Evolutionary conservation across 2,113 vertebrate species (phyloP), one percentile per base, ranked within the genome.

Genomic region (Plestiodon gilberti): DNA sequence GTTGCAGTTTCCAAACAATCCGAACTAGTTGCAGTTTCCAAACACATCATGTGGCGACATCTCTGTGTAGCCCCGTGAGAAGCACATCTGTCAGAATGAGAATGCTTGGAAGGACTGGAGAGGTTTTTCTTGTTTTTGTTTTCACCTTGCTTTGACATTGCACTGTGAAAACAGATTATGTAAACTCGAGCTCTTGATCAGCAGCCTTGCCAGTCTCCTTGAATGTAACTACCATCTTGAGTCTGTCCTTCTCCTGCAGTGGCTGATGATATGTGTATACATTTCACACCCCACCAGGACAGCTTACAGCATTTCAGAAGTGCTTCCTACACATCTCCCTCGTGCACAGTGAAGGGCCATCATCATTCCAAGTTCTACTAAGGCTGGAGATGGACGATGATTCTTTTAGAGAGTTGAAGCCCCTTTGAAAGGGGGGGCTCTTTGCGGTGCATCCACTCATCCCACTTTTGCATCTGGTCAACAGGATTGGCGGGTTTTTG

Each of bases 151-250:
- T 9, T 59, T 78, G 83, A 78, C 83, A 78, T 78, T 69, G 61
- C 1, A 8, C 10, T 57, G 75, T 67, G 57, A 78, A 85, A 65
- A 2, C 11, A 28, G 33, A 85, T 70, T 33, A 6, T 48, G 35
- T 57, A 40, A 62, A 30, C 14, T 82, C 80, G 33, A 35, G n/a
- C 25, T 81, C 62, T 81, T 65, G 43, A 67, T 22, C 28, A 67
- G 33, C 52, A n/a, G 23, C 64, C 62, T 85, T 15, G 30, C 48
- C 62, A 38, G 22, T 84, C 74, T 85, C 62, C 75, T 85, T 85
- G 83, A 69, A 78, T 59, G 35, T 23, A 70, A 74, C 28, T 13
- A 15, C 8, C 18, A 30, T 67, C 48, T 85, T 55, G 33, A 57
- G 18, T 85, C 40, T 85, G 62, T 70, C 35, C 18, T 11, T 25